Evolutionary conservation across 2,797 vertebrate species (phyloP).

Genomic region (Sebastes aleutianus): DNA sequence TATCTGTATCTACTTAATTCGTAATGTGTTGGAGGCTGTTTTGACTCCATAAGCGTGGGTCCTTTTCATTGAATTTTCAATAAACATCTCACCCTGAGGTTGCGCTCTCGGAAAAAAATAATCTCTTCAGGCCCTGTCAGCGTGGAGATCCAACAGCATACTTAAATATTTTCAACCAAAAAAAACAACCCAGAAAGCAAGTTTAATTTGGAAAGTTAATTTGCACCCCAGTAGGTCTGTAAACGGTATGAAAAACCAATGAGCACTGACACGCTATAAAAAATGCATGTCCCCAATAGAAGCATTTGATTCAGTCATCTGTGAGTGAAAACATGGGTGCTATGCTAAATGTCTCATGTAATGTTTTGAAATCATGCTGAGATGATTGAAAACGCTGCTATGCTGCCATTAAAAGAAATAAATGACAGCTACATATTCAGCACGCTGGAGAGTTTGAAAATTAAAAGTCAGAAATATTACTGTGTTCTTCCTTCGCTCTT

Average conservation of each 20-base stretch:
- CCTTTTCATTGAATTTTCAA: constrained; percentile 60
- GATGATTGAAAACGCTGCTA: constrained; percentile 5
- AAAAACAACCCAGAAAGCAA: constrained; percentile 42
- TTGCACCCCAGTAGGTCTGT: constrained; percentile 42
- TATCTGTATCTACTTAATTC: constrained; percentile 45
- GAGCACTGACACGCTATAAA: constrained; percentile 52
- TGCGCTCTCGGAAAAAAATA: constrained; percentile 47
- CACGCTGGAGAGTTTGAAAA: not conserved
- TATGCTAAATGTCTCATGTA: constrained; percentile 46
- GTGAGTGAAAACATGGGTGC: constrained; percentile 20
- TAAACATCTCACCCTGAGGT: constrained; percentile 63
- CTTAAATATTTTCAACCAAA: constrained; percentile 54
- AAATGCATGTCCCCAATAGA: constrained; percentile 53
- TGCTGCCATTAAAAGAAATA: not conserved
- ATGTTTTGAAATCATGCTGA: constrained; percentile 24
- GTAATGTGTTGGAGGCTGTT: constrained; percentile 55
- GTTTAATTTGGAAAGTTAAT: constrained; percentile 61
- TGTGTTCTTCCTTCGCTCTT: not conserved
- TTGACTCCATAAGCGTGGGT: constrained; percentile 43
- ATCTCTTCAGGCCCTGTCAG: constrained; percentile 52
- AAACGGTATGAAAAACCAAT: constrained; percentile 56
- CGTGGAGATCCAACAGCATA: constrained; percentile 69
- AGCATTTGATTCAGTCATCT: constrained; percentile 46
- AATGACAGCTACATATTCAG: not conserved
- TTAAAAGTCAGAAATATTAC: constrained; percentile 4